These are phyloP conservation scores for Ptychoptera albimana DNA, from an alignment of 2,888 invertebrate species.

Conservation along the genomic window DNA sequence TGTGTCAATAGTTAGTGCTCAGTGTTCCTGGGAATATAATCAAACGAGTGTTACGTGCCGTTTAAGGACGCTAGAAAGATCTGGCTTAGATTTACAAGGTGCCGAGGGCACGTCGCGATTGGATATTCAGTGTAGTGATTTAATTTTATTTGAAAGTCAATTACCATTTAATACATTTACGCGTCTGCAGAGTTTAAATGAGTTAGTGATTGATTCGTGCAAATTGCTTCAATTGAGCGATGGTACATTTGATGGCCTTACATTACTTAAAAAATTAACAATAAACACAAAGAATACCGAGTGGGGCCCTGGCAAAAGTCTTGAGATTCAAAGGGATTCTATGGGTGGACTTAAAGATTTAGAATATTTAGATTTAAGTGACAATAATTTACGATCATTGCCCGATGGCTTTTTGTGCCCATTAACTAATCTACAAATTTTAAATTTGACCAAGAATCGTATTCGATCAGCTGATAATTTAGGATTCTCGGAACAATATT, in stretches of 20 bases:
- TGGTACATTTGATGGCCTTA: constrained; percentile 63
- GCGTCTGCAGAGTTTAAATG: constrained; percentile 50
- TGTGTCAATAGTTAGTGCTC: constrained; percentile 19
- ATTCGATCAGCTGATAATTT: constrained; percentile 63
- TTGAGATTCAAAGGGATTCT: constrained; percentile 56
- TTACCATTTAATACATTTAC: constrained; percentile 58
- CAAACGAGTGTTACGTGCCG: constrained; percentile 45
- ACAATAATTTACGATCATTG: constrained; percentile 67
- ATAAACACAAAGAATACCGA: constrained; percentile 66
- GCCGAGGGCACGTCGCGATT: constrained; percentile 58
- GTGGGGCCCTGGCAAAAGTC: constrained; percentile 57
- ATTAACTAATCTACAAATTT: constrained; percentile 58
- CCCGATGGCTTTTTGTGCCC: constrained; percentile 67
- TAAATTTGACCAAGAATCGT: constrained; percentile 75
- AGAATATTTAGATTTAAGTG: constrained; percentile 62
- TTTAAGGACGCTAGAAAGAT: constrained; percentile 52
- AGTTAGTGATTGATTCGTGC: constrained; percentile 59
- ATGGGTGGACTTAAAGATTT: constrained; percentile 66
- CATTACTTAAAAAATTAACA: constrained; percentile 46
- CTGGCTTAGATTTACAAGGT: constrained; percentile 38
- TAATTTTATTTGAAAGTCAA: constrained; percentile 65
- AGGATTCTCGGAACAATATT: constrained; percentile 42
- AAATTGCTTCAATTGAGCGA: constrained; percentile 59
- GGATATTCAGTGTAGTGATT: constrained; percentile 62
- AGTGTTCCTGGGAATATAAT: constrained; percentile 34